phyloP scores from a whole-genome alignment of 2,113 vertebrate genomes.

The Tautogolabrus adspersus region DNA sequence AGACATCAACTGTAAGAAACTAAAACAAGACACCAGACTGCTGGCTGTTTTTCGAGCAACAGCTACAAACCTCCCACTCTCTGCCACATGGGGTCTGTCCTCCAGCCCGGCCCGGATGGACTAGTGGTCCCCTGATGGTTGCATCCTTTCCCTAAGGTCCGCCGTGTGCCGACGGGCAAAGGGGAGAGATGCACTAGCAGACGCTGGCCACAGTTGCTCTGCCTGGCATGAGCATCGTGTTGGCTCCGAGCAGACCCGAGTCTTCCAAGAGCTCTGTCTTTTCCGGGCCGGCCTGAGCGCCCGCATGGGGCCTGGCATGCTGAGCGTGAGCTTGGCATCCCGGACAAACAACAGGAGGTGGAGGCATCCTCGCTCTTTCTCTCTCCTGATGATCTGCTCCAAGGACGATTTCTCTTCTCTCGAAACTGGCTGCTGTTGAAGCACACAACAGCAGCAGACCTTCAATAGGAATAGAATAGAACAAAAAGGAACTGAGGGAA shows the following conservation, averaged over 20 bases:
- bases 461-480: constrained; percentile 58
- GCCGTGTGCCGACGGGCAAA: constrained; percentile 49
- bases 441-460: constrained; percentile 53
- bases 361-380: constrained; percentile 69
- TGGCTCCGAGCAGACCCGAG: constrained; percentile 54
- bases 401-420: constrained; percentile 73
- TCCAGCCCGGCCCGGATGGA: constrained; percentile 71
- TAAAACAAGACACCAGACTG: constrained; percentile 49
- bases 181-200: constrained; percentile 67
- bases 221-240: constrained; percentile 63
- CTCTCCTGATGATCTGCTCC: constrained; percentile 69
- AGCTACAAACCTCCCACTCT: constrained; percentile 63
- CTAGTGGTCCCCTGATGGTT: constrained; percentile 65
- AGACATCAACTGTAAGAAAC: constrained; percentile 56
- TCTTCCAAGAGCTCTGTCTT: constrained; percentile 80
- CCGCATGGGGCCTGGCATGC: constrained; percentile 78
- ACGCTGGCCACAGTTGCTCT: constrained; percentile 74
- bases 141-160: constrained; percentile 71
- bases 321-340: constrained; percentile 72
- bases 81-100: constrained; percentile 60
- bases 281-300: constrained; percentile 79
- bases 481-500: constrained; percentile 50
- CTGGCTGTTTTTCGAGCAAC: constrained; percentile 34
- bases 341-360: constrained; percentile 77
- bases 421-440: constrained; percentile 50